Base-by-base conservation (phyloP, 2,888 invertebrate species). In the Caprella mutica region DNA sequence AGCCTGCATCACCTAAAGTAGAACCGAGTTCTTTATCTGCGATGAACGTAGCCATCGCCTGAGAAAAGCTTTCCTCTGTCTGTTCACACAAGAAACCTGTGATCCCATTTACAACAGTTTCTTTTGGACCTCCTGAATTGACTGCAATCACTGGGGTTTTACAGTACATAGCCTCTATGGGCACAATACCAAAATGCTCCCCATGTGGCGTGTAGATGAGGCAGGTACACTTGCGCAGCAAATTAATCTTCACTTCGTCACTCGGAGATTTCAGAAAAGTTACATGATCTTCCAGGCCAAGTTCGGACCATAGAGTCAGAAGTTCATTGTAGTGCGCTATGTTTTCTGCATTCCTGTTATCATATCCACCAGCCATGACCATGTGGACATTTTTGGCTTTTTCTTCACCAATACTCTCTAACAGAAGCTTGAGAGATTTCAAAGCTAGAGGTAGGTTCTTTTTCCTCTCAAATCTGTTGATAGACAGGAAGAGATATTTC, bases 181-280 rank as follows among this genome's bases (percentile, higher is more conserved):
- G 98, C 8, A 98, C 98, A 68, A 99, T 99, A 5, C 98, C 98
- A 77, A 98, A 98, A 75, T 99, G 98, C 73, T 99, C 98, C 71
- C 88, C 87, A 2, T 85, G 82, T 1, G 98, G 98, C 6, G 98
- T 99, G 71, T 99, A 99, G 21, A 99, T 75, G 4, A 63, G 33
- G 19, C 56, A 57, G 65, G 87, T 85, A 55, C 81, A 79, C 67
- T 87, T 84, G 56, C 81, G 75, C n/a, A 98, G 76, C 21, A 98
- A 74, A 14, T 83, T 80, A 5, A 86, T 78, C 74, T 99, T 99
- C 55, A 84, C 80, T 39, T 77, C 73, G 71, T 97, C 94, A 50
- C 81, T 82, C 1, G 93, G 89, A 0, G 96, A 96, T 67, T 85
- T 83, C 58, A 94, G 75, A 69, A 96, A 86, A 52, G 84, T 82